A percentile compares a stretch with the other conserved stretches of the same genome.
Conservation (phyloP, 2,797 vertebrate genomes). For the Pseudotriccus pelzelni region DNA sequence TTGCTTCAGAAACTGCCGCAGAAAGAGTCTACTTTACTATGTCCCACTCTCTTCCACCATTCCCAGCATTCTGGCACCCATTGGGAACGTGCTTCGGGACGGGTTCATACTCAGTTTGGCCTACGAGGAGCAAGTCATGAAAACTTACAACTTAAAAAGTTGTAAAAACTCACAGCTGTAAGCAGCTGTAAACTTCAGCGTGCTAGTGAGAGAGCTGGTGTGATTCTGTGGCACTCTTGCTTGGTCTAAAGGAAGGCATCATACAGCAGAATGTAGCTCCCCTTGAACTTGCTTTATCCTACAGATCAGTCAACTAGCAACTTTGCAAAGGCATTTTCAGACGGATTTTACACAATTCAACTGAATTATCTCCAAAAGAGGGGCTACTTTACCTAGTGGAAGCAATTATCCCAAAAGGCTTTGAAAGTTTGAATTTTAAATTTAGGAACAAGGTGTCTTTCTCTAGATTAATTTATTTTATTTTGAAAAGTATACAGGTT, state of each 20-base stretch:
- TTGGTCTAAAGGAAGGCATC: not conserved
- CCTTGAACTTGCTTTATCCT: not conserved
- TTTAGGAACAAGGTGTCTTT: not conserved
- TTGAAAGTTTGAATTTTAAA: not conserved
- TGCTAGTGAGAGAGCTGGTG: not conserved
- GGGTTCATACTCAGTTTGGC: accelerated
- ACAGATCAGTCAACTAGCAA: not conserved
- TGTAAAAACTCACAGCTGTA: not conserved
- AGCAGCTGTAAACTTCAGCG: not conserved
- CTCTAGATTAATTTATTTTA: not conserved
- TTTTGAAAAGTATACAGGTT: not conserved
- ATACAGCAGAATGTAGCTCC: not conserved
- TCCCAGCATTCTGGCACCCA: not conserved
- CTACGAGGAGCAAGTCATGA: not conserved
- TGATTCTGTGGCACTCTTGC: not conserved
- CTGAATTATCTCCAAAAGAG: not conserved
- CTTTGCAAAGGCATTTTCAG: not conserved
- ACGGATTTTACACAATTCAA: not conserved
- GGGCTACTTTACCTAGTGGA: not conserved
- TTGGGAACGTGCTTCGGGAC: not conserved
- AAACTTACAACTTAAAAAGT: not conserved
- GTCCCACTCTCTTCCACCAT: not conserved
- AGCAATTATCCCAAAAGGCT: not conserved
- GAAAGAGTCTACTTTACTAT: not conserved
- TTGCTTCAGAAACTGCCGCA: not conserved